Percentiles rank a stretch among this genome's conserved stretches.
Evolutionary conservation across 1,140 invertebrate species (phyloP).

Genomic region (Grapholita molesta): DNA sequence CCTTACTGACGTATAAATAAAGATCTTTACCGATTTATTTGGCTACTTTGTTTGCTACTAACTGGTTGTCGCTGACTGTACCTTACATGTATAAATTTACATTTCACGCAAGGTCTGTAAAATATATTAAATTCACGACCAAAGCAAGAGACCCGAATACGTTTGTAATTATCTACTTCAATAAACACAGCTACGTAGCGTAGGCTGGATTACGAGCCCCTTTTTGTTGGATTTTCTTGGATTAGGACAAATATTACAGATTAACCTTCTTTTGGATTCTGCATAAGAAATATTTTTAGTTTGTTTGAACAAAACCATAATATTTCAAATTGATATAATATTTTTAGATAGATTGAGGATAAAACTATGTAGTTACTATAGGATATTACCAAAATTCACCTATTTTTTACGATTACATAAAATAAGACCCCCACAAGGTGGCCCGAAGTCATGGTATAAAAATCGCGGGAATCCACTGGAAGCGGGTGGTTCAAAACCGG

Average conservation of each 20-base stretch:
- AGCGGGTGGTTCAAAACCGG: no score
- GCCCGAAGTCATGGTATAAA: no score
- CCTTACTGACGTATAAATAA: no score
- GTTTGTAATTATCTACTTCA: slow-evolving; percentile 14
- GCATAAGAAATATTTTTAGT: not conserved
- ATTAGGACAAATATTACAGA: not conserved
- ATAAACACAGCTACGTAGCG: not conserved
- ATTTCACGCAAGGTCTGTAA: not conserved
- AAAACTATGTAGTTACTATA: no score
- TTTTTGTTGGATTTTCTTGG: slow-evolving; percentile 1
- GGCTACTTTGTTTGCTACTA: no score
- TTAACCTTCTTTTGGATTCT: not conserved
- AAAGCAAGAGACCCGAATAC: not conserved
- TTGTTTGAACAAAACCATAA: not conserved
- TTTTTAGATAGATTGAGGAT: not conserved
- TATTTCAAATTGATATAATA: not conserved
- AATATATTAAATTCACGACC: not conserved
- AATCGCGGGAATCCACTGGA: no score
- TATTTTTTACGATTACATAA: no score
- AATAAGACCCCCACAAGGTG: no score
- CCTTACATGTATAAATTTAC: not conserved
- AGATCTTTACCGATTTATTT: no score
- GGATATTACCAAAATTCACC: no score
- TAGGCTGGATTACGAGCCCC: not conserved
- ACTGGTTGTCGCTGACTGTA: not conserved